phyloP scores from a whole-genome alignment of 2,888 invertebrate species.

The Listrodromus nycthemerus region DNA sequence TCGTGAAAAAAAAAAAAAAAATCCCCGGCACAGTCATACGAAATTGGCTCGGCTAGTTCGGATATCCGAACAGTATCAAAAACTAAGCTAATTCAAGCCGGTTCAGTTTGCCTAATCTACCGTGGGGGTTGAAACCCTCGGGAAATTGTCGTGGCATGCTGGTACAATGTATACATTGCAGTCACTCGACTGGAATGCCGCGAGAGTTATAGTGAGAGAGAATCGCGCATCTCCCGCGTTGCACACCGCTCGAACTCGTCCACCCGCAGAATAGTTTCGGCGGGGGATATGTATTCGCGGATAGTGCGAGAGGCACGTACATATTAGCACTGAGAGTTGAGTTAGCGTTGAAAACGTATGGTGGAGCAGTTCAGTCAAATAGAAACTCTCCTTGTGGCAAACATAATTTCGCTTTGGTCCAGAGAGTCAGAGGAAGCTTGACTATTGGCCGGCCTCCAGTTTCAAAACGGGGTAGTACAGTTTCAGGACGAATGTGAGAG shows the following conservation, averaged over 20 bases:
- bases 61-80: neutral
- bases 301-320: constrained; percentile 15
- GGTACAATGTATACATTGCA: constrained; percentile 18
- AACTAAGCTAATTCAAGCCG: neutral
- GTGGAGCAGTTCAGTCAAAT: constrained; percentile 55
- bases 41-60: neutral
- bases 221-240: neutral
- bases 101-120: constrained; percentile 13
- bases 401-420: constrained; percentile 65
- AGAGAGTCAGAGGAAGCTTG: constrained; percentile 42
- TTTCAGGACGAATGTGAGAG: constrained; percentile 26
- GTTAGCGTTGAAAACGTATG: constrained; percentile 54
- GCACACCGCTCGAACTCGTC: constrained; percentile 23
- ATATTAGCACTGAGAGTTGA: constrained; percentile 37
- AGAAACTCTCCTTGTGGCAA: constrained; percentile 62
- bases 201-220: neutral
- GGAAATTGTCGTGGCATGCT: constrained; percentile 15
- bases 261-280: constrained; percentile 51
- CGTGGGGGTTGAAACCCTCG: neutral
- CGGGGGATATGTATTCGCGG: constrained; percentile 26
- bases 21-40: neutral
- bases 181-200: constrained; percentile 28
- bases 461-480: constrained; percentile 69
- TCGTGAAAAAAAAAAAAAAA: too few species aligned
- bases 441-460: constrained; percentile 76